Conservation (phyloP, 2,113 vertebrate genomes). For the Neolamprologus sp. region DNA sequence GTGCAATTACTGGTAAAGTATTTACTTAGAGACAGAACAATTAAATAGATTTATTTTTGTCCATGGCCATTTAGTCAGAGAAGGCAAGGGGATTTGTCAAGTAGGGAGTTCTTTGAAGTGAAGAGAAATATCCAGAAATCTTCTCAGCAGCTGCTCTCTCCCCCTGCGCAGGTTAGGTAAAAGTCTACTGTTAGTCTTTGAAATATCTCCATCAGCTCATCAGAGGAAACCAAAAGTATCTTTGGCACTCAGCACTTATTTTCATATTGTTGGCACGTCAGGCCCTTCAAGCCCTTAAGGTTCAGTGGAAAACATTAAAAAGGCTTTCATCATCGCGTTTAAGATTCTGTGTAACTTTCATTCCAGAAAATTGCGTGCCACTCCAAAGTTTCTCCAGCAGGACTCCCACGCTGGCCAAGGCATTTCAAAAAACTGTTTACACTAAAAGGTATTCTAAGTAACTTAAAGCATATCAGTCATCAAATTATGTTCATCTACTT, state of each 20-base stretch:
- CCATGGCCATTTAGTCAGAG: constrained; percentile 18
- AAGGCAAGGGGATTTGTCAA: constrained; percentile 49
- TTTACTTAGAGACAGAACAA: constrained; percentile 50
- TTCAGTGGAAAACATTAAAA: constrained; percentile 44
- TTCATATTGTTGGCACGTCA: constrained; percentile 46
- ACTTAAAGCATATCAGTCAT: neutral
- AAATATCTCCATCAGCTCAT: constrained; percentile 51
- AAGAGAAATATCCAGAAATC: constrained; percentile 46
- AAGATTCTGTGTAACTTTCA: constrained; percentile 32
- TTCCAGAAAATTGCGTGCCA: constrained; percentile 30
- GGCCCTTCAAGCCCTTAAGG: constrained; percentile 7
- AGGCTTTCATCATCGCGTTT: constrained; percentile 32
- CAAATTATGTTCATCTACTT: neutral
- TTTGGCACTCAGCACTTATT: constrained; percentile 45
- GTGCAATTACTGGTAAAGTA: constrained; percentile 38
- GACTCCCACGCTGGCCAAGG: neutral
- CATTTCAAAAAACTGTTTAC: neutral
- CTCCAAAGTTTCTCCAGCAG: neutral
- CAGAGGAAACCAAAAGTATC: constrained; percentile 53
- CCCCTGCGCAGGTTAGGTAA: constrained; percentile 38
- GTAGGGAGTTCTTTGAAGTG: constrained; percentile 47
- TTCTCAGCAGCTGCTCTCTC: constrained; percentile 56
- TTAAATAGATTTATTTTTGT: constrained; percentile 61
- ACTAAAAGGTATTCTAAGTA: neutral
- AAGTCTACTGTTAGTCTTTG: constrained; percentile 29